Percentiles rank a stretch among this genome's conserved stretches.
phyloP scores from a whole-genome alignment of 2,797 vertebrate species.

The Brachymystax lenok region DNA sequence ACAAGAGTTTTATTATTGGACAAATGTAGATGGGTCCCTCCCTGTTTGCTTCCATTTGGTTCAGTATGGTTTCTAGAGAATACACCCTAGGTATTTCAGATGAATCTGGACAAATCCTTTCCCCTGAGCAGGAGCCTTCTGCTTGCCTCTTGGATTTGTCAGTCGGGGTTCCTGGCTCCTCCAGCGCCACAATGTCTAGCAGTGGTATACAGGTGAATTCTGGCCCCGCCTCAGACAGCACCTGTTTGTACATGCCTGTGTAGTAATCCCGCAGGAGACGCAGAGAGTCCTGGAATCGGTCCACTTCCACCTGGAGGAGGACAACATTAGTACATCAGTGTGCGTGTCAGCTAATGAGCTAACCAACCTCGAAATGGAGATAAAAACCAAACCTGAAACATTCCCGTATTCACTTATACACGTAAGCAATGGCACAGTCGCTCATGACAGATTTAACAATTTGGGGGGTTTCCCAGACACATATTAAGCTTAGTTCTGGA shows the following conservation, averaged over 20 bases:
- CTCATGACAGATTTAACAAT: too few relatives aligned
- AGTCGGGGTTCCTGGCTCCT: conserved; percentile 21
- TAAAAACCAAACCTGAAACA: background rate
- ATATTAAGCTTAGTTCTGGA: too few relatives aligned
- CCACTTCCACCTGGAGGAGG: conserved; percentile 81
- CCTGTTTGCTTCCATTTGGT: background rate
- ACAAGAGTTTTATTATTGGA: background rate
- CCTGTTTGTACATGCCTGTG: conserved; percentile 74
- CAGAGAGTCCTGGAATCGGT: conserved; percentile 85
- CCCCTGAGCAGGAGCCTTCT: background rate
- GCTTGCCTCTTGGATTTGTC: conserved; percentile 47
- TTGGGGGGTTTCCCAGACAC: background rate
- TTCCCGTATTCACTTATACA: background rate
- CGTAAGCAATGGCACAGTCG: too few relatives aligned
- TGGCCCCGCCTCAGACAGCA: conserved; percentile 53
- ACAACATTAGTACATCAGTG: background rate
- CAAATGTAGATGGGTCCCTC: background rate
- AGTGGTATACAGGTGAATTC: conserved; percentile 74
- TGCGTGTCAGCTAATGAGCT: background rate
- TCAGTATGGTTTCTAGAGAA: background rate
- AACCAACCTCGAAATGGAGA: background rate
- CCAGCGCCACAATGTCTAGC: conserved; percentile 58
- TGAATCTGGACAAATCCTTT: too few relatives aligned
- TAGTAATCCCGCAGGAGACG: conserved; percentile 86
- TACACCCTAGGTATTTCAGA: background rate